Conservation (phyloP, 2,113 vertebrate species). For the Pelobates fuscus region DNA sequence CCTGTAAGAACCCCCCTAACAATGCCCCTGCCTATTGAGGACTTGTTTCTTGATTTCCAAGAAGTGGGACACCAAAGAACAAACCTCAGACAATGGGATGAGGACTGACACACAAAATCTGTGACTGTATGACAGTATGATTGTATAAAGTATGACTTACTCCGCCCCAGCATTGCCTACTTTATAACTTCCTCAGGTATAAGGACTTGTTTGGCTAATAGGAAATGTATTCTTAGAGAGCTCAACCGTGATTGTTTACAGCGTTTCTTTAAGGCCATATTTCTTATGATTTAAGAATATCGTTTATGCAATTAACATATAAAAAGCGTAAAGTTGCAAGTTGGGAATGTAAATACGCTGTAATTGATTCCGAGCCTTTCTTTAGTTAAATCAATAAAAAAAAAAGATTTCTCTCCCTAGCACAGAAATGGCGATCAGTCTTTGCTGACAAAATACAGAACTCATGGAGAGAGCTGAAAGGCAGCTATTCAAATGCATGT, state of each 20-base stretch:
- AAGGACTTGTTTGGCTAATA: not conserved
- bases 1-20: no score
- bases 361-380: constrained; percentile 45
- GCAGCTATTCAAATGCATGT: constrained; percentile 44
- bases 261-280: not conserved
- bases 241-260: not conserved
- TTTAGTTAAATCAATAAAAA: constrained; percentile 43
- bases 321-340: constrained; percentile 33
- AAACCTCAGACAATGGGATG: no score
- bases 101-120: no score
- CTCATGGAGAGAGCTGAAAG: constrained; percentile 31
- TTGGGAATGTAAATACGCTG: constrained; percentile 11
- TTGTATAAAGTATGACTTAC: no score
- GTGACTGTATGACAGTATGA: no score
- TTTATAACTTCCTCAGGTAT: no score
- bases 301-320: constrained; percentile 35
- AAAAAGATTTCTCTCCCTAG: constrained; percentile 30
- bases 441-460: constrained; percentile 44
- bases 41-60: no score
- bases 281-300: constrained; percentile 16
- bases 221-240: not conserved
- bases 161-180: no score
- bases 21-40: no score
- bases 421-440: constrained; percentile 36
- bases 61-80: no score